These are phyloP conservation scores for Acanthiza pusilla DNA, from an alignment of 2,797 vertebrate species.

Conservation along the genomic window DNA sequence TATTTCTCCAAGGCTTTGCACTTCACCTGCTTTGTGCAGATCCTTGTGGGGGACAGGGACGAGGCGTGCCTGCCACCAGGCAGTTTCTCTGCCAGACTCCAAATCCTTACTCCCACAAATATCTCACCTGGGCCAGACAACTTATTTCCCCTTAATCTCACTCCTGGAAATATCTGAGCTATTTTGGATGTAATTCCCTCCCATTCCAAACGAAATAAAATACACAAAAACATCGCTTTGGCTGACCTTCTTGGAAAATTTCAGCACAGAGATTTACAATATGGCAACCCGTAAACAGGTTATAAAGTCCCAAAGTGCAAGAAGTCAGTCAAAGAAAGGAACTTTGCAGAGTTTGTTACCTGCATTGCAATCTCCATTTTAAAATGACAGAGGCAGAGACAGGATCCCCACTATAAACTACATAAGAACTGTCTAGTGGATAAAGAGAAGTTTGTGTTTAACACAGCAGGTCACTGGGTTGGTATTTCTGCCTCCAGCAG, in stretches of 20 bases:
- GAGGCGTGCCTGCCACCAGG: background rate
- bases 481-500: background rate
- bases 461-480: background rate
- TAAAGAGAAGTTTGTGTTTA: background rate
- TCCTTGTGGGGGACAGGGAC: rapidly evolving
- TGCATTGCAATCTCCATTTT: background rate
- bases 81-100: background rate
- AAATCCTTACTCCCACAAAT: background rate
- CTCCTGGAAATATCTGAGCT: background rate
- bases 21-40: background rate
- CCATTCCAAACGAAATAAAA: background rate
- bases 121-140: background rate
- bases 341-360: background rate
- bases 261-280: background rate
- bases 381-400: background rate
- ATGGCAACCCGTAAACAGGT: background rate
- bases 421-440: background rate
- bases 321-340: background rate
- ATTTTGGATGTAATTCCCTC: background rate
- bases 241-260: background rate
- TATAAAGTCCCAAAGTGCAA: background rate
- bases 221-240: rapidly evolving
- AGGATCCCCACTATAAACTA: background rate
- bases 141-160: background rate
- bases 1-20: background rate